Conservation (phyloP, 2,888 invertebrate species). For the Mythimna impura region DNA sequence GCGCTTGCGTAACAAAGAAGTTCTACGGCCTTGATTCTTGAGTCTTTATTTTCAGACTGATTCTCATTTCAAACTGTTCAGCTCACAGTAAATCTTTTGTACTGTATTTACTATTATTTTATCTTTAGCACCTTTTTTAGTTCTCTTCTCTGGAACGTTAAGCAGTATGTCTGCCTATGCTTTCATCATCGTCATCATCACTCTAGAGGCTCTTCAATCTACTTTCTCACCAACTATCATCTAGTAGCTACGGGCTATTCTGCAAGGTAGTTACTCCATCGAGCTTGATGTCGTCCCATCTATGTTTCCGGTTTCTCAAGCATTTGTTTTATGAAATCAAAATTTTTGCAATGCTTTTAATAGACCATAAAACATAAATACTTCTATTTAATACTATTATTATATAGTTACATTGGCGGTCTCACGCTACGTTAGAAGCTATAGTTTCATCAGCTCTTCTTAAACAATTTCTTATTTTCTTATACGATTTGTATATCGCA, state of each 20-base stretch:
- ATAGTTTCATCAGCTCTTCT: slow-evolving; percentile 3
- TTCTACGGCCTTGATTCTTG: background rate
- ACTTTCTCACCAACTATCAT: background rate
- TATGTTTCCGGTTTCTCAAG: too few species aligned
- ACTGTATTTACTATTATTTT: too few species aligned
- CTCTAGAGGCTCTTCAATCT: background rate
- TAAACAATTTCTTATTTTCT: slow-evolving; percentile 14
- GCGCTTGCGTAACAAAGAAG: background rate
- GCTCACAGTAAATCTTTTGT: too few species aligned
- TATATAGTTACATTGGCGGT: background rate
- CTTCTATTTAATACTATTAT: background rate
- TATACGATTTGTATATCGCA: slow-evolving; percentile 21
- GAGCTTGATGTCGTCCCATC: background rate
- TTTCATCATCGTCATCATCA: background rate
- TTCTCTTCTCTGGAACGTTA: background rate
- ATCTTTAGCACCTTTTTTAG: too few species aligned
- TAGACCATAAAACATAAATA: too few species aligned
- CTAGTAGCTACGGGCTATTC: background rate
- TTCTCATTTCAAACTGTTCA: background rate
- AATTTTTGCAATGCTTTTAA: background rate
- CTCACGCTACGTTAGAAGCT: background rate
- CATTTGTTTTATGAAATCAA: too few species aligned
- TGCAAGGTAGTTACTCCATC: background rate
- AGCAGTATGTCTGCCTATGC: background rate
- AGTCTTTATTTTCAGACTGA: too few species aligned